phyloP scores from a whole-genome alignment of 2,888 invertebrate species.

The Brachyptera putata region DNA sequence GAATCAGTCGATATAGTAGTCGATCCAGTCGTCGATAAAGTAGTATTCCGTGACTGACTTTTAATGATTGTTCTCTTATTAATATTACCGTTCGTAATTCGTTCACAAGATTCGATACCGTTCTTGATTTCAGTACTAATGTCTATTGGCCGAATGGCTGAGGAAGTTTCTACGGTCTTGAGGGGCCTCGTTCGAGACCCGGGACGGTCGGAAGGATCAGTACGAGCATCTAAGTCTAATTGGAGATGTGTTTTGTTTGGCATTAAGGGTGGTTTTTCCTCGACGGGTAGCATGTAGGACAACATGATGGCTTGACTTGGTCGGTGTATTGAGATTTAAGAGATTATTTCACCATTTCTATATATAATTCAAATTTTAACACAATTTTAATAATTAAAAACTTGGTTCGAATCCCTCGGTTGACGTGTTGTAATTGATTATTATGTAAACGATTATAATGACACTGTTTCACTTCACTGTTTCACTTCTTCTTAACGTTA shows the following conservation, averaged over 20 bases:
- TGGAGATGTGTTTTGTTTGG: slow-evolving; percentile 48
- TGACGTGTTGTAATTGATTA: too few relatives aligned
- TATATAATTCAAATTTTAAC: too few relatives aligned
- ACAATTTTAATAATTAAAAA: too few relatives aligned
- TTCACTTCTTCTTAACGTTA: too few relatives aligned
- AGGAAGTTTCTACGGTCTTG: slow-evolving; percentile 42
- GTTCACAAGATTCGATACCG: slow-evolving; percentile 7
- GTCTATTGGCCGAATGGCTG: background rate
- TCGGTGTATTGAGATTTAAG: too few relatives aligned
- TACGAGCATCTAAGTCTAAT: slow-evolving; percentile 45
- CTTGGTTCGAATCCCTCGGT: too few relatives aligned
- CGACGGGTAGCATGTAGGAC: slow-evolving; percentile 75
- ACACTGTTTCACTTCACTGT: too few relatives aligned
- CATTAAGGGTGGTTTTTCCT: slow-evolving; percentile 61
- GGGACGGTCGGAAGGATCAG: background rate
- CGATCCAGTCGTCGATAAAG: slow-evolving; percentile 25
- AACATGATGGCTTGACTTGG: slow-evolving; percentile 61
- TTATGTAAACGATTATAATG: too few relatives aligned
- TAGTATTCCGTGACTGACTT: slow-evolving; percentile 36
- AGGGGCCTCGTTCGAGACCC: slow-evolving; percentile 26
- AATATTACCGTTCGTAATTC: background rate
- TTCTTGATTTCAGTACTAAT: slow-evolving; percentile 10
- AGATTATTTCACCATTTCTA: too few relatives aligned
- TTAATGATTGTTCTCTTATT: slow-evolving; percentile 35
- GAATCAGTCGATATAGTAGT: slow-evolving; percentile 55